Evolutionary conservation across 2,888 invertebrate species (phyloP), one percentile per base, ranked within the genome.

Genomic region (Agriopis leucophaearia): DNA sequence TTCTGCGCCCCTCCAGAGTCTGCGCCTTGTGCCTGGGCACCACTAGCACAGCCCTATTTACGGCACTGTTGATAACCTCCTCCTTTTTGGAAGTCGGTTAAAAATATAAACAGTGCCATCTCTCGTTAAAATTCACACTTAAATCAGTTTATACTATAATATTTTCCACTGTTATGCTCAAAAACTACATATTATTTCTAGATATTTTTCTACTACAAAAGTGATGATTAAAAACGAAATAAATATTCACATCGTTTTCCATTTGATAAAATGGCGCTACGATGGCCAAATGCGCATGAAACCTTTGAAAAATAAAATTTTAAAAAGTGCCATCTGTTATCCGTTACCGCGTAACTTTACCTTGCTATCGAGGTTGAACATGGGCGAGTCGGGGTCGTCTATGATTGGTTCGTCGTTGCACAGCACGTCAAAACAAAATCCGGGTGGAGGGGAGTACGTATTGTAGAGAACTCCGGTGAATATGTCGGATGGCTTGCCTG

Each of bases 391-490:
- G 0, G 95, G 94, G 78, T 98, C 97, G 85, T 99, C 99, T 74
- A 98, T 96, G 12, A 99, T 97, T 0, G 98, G 98, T 55, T 97
- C 96, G 82, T 98, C 98, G 0, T 88, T 85, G 82, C 99, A 99
- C 0, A 97, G 93, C 7, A 96, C 94, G 84, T 99, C 99, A 86
- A 98, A 99, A 81, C 99, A 99, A 87, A 99, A 99, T 0, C 98
- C 99, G 8, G 95, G 94, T 0, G 99, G 99, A 0, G 98, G 97
- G 0, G 95, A 95, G 83, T 99, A 99, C 0, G 95, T 95, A 78
- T 98, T 98, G 85, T 95, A 97, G 12, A 98, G 91, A 0, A 96
- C 96, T 0, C 98, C 97, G 0, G 98, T 98, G 79, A 99, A 98
- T 8, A 99, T 89, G 77, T 96, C 95, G 0, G 96, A 95, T 0